Conservation (phyloP, 2,888 invertebrate species). For the Luperina nickerlii region DNA sequence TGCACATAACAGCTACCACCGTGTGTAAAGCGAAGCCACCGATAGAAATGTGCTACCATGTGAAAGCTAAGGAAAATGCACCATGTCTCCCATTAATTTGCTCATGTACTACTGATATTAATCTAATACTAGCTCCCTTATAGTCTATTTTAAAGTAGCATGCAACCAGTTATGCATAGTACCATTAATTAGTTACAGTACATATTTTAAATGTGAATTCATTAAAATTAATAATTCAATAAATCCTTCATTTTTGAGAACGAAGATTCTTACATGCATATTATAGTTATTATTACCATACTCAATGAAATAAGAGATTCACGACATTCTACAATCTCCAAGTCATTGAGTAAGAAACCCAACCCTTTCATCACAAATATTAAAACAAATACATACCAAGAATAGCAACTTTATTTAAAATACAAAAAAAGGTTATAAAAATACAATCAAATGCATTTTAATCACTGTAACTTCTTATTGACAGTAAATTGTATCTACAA, state of each 20-base stretch:
- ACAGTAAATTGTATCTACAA: constrained; percentile 78
- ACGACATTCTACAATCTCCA: constrained; percentile 43
- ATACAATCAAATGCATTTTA: constrained; percentile 90
- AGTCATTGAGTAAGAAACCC: constrained; percentile 48
- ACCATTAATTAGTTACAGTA: constrained; percentile 68
- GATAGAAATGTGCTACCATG: constrained; percentile 79
- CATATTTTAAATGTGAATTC: constrained; percentile 34
- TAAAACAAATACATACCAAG: constrained; percentile 84
- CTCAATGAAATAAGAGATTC: constrained; percentile 57
- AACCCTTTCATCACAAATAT: constrained; percentile 59
- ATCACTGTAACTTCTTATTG: constrained; percentile 87
- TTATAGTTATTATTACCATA: constrained; percentile 31
- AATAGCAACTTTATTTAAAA: constrained; percentile 90
- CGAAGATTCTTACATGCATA: constrained; percentile 66
- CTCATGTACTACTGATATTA: constrained; percentile 75
- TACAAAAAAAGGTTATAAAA: constrained; percentile 89
- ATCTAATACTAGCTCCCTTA: constrained; percentile 72
- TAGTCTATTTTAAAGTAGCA: constrained; percentile 74
- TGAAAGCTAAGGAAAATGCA: constrained; percentile 88
- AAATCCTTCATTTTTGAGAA: constrained; percentile 33
- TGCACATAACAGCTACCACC: constrained; percentile 86
- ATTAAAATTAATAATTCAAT: constrained; percentile 44
- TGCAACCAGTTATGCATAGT: constrained; percentile 77
- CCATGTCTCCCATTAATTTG: constrained; percentile 90
- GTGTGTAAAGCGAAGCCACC: constrained; percentile 86